Conservation (phyloP, 1,140 invertebrate species). For the Acromyrmex echinatior region DNA sequence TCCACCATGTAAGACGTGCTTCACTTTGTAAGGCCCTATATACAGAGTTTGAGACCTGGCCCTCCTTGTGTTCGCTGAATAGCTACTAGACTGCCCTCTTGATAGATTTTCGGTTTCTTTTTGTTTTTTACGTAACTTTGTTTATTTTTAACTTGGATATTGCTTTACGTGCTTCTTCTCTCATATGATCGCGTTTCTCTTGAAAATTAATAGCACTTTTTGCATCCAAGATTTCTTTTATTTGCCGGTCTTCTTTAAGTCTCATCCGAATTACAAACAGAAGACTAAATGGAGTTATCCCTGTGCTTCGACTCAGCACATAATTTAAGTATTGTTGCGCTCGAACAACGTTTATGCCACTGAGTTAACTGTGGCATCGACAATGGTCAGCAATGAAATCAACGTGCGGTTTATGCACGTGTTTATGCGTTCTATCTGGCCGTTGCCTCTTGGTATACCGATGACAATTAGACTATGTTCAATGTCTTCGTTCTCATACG, state of each 20-base stretch:
- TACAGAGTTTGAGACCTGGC: background rate
- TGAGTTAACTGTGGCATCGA: background rate
- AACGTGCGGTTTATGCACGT: background rate
- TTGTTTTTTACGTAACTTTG: background rate
- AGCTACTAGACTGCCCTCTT: background rate
- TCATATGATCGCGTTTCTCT: background rate
- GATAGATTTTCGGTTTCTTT: background rate
- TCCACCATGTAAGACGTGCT: background rate
- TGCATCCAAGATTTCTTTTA: background rate
- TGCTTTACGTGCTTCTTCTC: background rate
- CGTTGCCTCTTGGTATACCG: background rate
- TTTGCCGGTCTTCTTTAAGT: background rate
- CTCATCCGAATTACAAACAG: background rate
- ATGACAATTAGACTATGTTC: background rate
- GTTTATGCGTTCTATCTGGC: background rate
- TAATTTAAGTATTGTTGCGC: conserved; percentile 24
- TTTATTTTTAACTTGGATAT: background rate
- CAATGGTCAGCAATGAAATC: conserved; percentile 8
- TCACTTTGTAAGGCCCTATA: background rate
- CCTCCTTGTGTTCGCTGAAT: background rate
- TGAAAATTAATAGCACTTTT: background rate
- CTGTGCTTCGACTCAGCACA: background rate
- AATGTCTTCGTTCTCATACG: conserved; percentile 2
- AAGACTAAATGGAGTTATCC: background rate
- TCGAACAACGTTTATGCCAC: background rate